A percentile compares a stretch with the other conserved stretches of the same genome.
phyloP scores from a whole-genome alignment of 2,888 invertebrate genomes.

The Glaucopsyche alexis region DNA sequence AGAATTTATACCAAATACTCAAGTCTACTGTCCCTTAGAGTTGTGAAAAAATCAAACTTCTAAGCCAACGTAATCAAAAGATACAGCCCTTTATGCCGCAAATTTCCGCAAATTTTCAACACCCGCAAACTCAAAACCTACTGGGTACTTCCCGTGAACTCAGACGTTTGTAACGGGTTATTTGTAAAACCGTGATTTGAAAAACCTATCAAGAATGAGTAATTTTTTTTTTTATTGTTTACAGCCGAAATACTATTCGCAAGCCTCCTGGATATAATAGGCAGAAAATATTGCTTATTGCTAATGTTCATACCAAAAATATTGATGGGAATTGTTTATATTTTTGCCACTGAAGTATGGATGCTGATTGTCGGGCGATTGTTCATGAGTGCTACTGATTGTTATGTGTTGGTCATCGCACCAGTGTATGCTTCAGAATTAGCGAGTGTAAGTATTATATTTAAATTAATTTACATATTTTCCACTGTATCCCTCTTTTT shows the following conservation, averaged over 20 bases:
- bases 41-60: too few relatives aligned
- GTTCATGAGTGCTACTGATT: conserved; percentile 5
- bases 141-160: too few relatives aligned
- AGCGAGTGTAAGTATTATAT: conserved; percentile 23
- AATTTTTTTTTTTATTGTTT: not conserved
- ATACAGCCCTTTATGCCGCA: too few relatives aligned
- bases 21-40: too few relatives aligned
- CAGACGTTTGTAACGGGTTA: too few relatives aligned
- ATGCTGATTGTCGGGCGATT: conserved; percentile 24
- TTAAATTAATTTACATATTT: not conserved
- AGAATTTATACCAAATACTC: too few relatives aligned
- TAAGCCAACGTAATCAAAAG: too few relatives aligned
- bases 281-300: conserved; percentile 23
- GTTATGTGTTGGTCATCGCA: not conserved
- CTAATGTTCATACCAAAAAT: conserved; percentile 12
- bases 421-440: conserved; percentile 28
- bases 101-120: too few relatives aligned
- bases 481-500: too few relatives aligned
- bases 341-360: conserved; percentile 26
- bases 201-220: not conserved
- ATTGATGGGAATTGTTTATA: conserved; percentile 20
- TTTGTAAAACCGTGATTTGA: too few relatives aligned
- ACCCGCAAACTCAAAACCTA: too few relatives aligned
- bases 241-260: not conserved
- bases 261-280: conserved; percentile 16